Conservation (phyloP, 2,797 vertebrate species). For the Helostoma temminkii region DNA sequence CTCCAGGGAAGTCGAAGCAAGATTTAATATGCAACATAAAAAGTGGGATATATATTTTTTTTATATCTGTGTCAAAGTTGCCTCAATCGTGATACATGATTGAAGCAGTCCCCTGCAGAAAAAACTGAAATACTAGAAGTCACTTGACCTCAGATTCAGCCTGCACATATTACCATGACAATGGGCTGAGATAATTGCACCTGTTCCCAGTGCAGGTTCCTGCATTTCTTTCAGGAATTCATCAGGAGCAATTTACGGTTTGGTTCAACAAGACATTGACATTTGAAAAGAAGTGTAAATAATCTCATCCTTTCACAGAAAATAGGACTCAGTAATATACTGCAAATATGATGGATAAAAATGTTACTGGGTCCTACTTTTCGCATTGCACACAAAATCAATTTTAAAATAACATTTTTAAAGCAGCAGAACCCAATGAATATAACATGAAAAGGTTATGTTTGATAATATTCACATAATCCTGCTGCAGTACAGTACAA, state of each 20-base stretch:
- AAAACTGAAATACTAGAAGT: constrained; percentile 1
- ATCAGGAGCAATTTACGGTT: not conserved
- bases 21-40: constrained; percentile 13
- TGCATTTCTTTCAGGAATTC: constrained; percentile 1
- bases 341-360: not conserved
- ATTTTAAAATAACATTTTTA: constrained; percentile 13
- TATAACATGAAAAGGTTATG: not conserved
- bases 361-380: not conserved
- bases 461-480: not conserved
- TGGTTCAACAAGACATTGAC: too few species aligned
- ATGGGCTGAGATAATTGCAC: not conserved
- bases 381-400: not conserved
- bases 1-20: constrained; percentile 7
- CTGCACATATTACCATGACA: constrained; percentile 19
- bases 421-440: constrained; percentile 19
- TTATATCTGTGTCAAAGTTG: constrained; percentile 20
- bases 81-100: constrained; percentile 3
- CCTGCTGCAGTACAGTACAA: constrained; percentile 1
- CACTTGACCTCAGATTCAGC: constrained; percentile 6
- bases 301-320: not conserved
- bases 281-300: not conserved
- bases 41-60: not conserved
- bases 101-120: constrained; percentile 20
- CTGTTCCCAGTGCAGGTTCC: not conserved
- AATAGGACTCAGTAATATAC: not conserved